These are phyloP conservation scores for Forpus xanthops DNA, from an alignment of 2,797 vertebrate species.

Conservation along the genomic window DNA sequence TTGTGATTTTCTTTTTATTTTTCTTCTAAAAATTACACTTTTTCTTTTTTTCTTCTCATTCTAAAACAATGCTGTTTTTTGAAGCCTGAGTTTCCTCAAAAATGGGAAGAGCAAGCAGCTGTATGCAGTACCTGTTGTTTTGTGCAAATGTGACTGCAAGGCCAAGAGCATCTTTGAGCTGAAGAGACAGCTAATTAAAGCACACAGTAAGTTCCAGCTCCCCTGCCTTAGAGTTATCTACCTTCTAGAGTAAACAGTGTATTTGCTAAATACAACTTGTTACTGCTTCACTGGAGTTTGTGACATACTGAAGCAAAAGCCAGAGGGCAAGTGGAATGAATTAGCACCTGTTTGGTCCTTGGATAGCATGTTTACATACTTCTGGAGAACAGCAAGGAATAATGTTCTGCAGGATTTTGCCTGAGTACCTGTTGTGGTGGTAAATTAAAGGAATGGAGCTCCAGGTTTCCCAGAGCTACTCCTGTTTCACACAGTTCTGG, in stretches of 20 bases:
- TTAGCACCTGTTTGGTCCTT: neutral
- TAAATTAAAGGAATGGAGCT: neutral
- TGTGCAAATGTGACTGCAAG: neutral
- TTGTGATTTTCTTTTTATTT: neutral
- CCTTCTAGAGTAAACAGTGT: neutral
- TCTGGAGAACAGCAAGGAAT: neutral
- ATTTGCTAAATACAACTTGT: neutral
- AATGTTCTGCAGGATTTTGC: neutral
- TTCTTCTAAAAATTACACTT: neutral
- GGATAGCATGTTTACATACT: neutral
- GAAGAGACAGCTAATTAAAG: conserved; percentile 16
- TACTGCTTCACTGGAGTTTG: neutral
- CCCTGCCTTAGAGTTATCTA: neutral
- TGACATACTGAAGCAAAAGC: neutral
- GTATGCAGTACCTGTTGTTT: neutral
- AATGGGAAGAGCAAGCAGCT: neutral
- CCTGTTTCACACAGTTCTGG: neutral
- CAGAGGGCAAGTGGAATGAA: neutral
- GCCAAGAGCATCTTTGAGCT: neutral
- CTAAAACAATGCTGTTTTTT: neutral
- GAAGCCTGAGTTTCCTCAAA: neutral
- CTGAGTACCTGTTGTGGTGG: neutral
- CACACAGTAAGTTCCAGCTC: neutral
- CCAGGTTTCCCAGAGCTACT: neutral
- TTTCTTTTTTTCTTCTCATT: neutral